Evolutionary conservation across 2,797 vertebrate species (phyloP).

Genomic region (Otolemur crassicaudatus): DNA sequence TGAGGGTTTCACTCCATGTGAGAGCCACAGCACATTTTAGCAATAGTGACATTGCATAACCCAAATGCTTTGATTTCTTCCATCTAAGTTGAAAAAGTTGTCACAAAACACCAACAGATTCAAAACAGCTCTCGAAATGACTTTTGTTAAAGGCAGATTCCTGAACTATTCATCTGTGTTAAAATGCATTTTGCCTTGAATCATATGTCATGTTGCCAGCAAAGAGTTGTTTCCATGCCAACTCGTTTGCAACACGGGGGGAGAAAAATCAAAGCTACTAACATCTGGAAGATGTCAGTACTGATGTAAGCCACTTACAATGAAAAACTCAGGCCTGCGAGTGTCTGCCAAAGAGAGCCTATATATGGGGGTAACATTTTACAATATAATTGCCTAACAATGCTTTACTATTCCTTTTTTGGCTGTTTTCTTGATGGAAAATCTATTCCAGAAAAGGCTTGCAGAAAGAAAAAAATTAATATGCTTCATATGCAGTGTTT

Average conservation of each 20-base stretch:
- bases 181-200: slow-evolving; percentile 91
- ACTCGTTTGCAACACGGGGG: slow-evolving; percentile 89
- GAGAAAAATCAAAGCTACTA: slow-evolving; percentile 88
- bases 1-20: slow-evolving; percentile 49
- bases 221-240: slow-evolving; percentile 93
- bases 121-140: slow-evolving; percentile 89
- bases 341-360: slow-evolving; percentile 86
- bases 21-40: slow-evolving; percentile 62
- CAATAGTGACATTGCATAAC: slow-evolving; percentile 66
- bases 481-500: slow-evolving; percentile 68
- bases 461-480: slow-evolving; percentile 82
- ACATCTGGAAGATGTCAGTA: slow-evolving; percentile 91
- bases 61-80: slow-evolving; percentile 66
- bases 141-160: slow-evolving; percentile 89
- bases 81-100: slow-evolving; percentile 86
- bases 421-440: slow-evolving; percentile 81
- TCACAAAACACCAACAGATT: slow-evolving; percentile 88
- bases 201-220: slow-evolving; percentile 91
- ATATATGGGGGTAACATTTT: slow-evolving; percentile 84
- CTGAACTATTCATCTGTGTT: slow-evolving; percentile 91
- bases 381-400: slow-evolving; percentile 83
- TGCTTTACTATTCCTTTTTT: slow-evolving; percentile 84
- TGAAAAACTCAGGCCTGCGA: slow-evolving; percentile 86
- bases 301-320: slow-evolving; percentile 88
- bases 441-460: slow-evolving; percentile 80